Evolutionary conservation across 1,140 invertebrate species (phyloP), one percentile per base, ranked within the genome.

Genomic region (Monochamus saltuarius): DNA sequence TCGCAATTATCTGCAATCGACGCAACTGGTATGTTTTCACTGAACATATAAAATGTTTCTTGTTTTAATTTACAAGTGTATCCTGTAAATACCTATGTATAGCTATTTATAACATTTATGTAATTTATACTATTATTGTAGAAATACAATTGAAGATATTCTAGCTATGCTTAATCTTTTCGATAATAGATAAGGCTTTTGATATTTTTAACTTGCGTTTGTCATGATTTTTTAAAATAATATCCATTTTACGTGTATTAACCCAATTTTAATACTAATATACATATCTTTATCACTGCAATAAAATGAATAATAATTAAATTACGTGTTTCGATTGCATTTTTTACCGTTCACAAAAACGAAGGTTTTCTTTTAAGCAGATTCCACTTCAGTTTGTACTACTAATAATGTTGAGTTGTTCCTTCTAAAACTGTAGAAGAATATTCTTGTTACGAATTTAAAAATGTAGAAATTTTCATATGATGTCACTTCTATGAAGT

Each of bases 41-140:
- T 61, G 54, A 62, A 55, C 52, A 59, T 65, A 57, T 50, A 40
- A 60, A 62, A 62, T 56, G 66, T 55, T 60, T 63, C 64, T 62
- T 50, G 56, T 57, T 62, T 59, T 61, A 59, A 63, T 53, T 39
- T 39, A 57, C 53, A 59, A 50, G 37, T 67, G 59, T 61, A 62
- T 37, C 65, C 59, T 75, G 73, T 75, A 74, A 72, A 75, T 75
- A 75, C 73, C 73, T 75, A 74, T 75, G 73, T 75, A 75, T 72
- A 75, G 71, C 69, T 73, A 70, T 69, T 72, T 73, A 70, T 68
- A 73, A 65, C 56, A 50, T 46, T 49, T 46, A 60, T 61, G 57
- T 63, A 62, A 61, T 64, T 69, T 60, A 65, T 52, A 56, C 66
- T 54, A 60, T 16, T 46, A 59, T 49, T 64, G 59, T 65, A 68